These are phyloP conservation scores for Callopanchax toddi DNA, from an alignment of 2,113 vertebrate genomes.

Conservation along the genomic window DNA sequence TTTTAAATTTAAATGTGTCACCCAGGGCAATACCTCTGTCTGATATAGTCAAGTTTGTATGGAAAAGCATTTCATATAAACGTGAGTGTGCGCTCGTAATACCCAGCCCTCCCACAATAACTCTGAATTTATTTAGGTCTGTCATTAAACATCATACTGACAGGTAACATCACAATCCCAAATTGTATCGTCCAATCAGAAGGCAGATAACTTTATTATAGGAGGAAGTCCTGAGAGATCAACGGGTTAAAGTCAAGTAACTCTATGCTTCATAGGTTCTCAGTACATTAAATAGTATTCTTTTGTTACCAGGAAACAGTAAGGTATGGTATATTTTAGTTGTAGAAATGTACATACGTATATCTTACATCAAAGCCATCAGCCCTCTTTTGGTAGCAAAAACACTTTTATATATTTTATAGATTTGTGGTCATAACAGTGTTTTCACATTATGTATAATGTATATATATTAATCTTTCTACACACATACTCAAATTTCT, in stretches of 20 bases:
- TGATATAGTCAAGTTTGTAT: background rate
- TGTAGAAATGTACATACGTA: background rate
- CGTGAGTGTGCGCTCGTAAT: background rate
- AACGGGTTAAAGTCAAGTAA: background rate
- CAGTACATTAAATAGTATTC: no score
- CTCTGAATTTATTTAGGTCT: no score
- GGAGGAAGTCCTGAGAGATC: no score
- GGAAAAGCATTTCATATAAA: background rate
- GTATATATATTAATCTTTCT: no score
- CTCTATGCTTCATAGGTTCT: background rate
- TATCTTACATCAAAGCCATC: background rate
- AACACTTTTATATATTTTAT: no score
- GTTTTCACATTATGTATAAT: no score
- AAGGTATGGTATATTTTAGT: background rate
- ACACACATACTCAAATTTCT: no score
- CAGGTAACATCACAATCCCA: background rate
- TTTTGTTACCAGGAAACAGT: background rate
- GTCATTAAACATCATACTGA: no score
- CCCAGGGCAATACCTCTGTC: background rate
- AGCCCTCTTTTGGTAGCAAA: background rate
- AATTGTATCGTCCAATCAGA: background rate
- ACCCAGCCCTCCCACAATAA: no score
- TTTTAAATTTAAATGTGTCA: background rate
- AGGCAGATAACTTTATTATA: no score
- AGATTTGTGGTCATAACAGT: no score